phyloP scores from a whole-genome alignment of 1,140 invertebrate genomes.

The Bombus vancouverensis region DNA sequence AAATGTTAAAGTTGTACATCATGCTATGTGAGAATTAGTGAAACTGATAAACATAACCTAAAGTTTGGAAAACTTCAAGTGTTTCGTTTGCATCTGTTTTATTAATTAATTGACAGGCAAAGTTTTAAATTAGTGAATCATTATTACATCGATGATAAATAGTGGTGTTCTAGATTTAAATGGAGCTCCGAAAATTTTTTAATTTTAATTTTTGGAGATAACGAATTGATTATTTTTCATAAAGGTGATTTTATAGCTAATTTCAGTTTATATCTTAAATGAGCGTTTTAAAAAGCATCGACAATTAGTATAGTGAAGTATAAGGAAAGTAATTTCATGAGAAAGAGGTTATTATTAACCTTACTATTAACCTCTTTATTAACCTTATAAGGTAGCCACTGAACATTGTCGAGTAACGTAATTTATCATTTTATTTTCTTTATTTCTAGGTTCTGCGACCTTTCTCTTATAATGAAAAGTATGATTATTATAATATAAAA shows the following conservation, averaged over 20 bases:
- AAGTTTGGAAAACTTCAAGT: not conserved
- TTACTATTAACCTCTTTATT: not conserved
- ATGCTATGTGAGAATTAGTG: not conserved
- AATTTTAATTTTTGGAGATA: not conserved
- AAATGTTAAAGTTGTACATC: conserved; percentile 1
- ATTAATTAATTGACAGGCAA: no score
- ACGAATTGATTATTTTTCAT: not conserved
- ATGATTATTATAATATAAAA: not conserved
- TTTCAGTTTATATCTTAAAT: not conserved
- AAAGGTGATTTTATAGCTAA: not conserved
- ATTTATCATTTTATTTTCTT: not conserved
- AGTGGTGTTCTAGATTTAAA: not conserved
- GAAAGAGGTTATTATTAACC: not conserved
- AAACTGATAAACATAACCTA: conserved; percentile 1
- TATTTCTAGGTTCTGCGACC: not conserved
- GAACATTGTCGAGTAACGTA: not conserved
- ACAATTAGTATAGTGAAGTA: not conserved
- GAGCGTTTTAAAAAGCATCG: not conserved
- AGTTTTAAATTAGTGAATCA: not conserved
- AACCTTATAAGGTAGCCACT: not conserved
- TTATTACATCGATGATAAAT: not conserved
- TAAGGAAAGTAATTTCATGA: not conserved
- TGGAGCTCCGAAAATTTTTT: not conserved
- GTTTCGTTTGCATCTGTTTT: not conserved
- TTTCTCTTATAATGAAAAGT: not conserved